A percentile compares a stretch with the other conserved stretches of the same genome.
Conservation (phyloP, 2,888 invertebrate species). For the Coenonympha arcania region DNA sequence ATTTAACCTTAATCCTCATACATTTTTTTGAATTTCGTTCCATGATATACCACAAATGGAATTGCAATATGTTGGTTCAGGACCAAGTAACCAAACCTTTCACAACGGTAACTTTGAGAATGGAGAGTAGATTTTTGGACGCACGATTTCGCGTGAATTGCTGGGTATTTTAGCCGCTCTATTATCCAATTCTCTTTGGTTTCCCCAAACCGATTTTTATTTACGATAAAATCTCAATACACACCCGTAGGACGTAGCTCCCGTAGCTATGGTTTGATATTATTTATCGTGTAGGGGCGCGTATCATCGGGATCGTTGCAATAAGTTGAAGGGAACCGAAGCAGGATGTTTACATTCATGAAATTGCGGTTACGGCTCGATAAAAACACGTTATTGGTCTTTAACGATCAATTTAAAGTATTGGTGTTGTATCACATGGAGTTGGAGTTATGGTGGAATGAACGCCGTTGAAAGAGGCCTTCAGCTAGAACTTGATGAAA, state of each 20-base stretch:
- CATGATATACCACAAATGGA: too few relatives aligned
- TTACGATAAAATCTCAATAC: constrained; percentile 53
- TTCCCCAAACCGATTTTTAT: constrained; percentile 35
- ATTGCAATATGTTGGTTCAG: too few relatives aligned
- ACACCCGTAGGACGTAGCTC: too few relatives aligned
- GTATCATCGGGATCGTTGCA: constrained; percentile 32
- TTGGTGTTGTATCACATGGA: too few relatives aligned
- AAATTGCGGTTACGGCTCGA: neutral
- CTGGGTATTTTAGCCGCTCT: neutral
- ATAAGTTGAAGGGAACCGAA: constrained; percentile 23
- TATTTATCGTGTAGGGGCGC: constrained; percentile 45
- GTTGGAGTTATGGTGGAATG: too few relatives aligned
- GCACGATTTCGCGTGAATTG: too few relatives aligned
- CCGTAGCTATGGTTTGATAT: constrained; percentile 45
- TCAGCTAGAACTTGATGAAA: too few relatives aligned
- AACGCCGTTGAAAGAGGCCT: too few relatives aligned
- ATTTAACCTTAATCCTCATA: too few relatives aligned
- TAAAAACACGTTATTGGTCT: neutral
- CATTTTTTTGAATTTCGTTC: too few relatives aligned
- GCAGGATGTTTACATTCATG: neutral
- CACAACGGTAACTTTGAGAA: too few relatives aligned
- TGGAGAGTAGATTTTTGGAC: neutral
- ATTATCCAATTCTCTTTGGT: neutral
- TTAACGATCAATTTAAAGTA: neutral
- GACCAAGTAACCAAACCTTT: too few relatives aligned